Conservation (phyloP, 2,113 vertebrate species). For the Petrocephalus microphthalmus region DNA sequence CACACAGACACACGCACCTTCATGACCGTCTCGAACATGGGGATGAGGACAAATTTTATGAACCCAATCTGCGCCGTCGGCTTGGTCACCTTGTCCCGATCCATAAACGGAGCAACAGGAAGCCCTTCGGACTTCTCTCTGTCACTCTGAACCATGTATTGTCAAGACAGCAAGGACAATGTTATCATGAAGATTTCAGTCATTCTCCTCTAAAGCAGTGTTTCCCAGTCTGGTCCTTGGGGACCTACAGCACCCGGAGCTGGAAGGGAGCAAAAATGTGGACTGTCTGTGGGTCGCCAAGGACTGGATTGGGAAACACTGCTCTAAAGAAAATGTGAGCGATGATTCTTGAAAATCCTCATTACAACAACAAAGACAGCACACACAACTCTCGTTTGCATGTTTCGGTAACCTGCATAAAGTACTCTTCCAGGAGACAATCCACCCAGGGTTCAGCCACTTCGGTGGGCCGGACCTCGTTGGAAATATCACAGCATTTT, state of each 20-base stretch:
- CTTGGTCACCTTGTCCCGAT: slow-evolving; percentile 95
- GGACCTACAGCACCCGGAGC: no score
- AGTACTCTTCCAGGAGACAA: slow-evolving; percentile 91
- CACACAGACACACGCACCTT: slow-evolving; percentile 49
- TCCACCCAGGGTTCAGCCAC: slow-evolving; percentile 96
- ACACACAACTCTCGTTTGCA: background rate
- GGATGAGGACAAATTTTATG: slow-evolving; percentile 76
- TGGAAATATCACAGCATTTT: slow-evolving; percentile 98
- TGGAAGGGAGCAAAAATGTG: no score
- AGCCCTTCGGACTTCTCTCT: slow-evolving; percentile 91
- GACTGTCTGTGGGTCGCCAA: no score
- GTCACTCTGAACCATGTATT: slow-evolving; percentile 70
- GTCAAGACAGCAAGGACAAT: background rate
- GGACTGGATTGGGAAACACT: no score
- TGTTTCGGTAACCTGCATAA: slow-evolving; percentile 78
- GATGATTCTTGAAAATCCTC: background rate
- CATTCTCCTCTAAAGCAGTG: background rate
- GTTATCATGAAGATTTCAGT: background rate
- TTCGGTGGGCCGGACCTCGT: slow-evolving; percentile 88
- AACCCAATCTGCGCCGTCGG: slow-evolving; percentile 93
- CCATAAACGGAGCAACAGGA: slow-evolving; percentile 95
- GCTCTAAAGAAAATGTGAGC: background rate
- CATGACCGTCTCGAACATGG: slow-evolving; percentile 77
- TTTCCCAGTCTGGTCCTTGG: no score
- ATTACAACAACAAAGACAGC: background rate